Base-by-base conservation (phyloP, 2,797 vertebrate species). In the Pangasius macronema region DNA sequence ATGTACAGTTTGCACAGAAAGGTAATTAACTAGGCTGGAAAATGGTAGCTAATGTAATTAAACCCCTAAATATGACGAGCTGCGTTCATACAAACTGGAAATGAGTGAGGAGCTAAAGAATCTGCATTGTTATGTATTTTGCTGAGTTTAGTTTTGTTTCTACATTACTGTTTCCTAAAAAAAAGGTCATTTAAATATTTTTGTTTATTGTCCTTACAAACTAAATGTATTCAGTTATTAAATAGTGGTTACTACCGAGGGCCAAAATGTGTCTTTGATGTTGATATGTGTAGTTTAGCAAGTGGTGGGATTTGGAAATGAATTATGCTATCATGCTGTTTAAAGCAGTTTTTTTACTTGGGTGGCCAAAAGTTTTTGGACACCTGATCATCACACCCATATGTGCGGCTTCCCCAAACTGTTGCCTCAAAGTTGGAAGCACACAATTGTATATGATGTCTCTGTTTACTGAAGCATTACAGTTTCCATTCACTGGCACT, bases 1-100 rank as follows among this genome's bases (percentile, higher is more conserved):
- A 39, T 80, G 20, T 80, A 81, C 57, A 81, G 79, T 59, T 61
- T 81, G 24, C 5, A 24, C 11, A 61, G 73, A 80, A 59, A 22
- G 51, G 18, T 42, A 61, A 42, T n/a, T 63, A 81, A 42, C 10
- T 57, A 80, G 20, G 24, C 11, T 81, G 77, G 33, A 81, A 42
- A 61, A 42, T 46, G 2, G 11, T 59, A 42, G 79, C 6, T 61
- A 42, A 42, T 61, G 36, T n/a, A 42, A 42, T 81, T 59, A 61
- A 59, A 61, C 11, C 24, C 11, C 13, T 16, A 13, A 27, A 13
- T 42, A 82, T 39, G 14, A 42, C 2, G 5, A 46, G 20, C 11
- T 82, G 22, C 55, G 27, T 59, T 79, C 20, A 24, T 77, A 77
- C 18, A 13, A 55, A 55, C 33, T 27, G 53, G 8, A 27, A 81